Evolutionary conservation across 2,888 invertebrate genomes (phyloP).

Genomic region (Phrixothrix hirtus): DNA sequence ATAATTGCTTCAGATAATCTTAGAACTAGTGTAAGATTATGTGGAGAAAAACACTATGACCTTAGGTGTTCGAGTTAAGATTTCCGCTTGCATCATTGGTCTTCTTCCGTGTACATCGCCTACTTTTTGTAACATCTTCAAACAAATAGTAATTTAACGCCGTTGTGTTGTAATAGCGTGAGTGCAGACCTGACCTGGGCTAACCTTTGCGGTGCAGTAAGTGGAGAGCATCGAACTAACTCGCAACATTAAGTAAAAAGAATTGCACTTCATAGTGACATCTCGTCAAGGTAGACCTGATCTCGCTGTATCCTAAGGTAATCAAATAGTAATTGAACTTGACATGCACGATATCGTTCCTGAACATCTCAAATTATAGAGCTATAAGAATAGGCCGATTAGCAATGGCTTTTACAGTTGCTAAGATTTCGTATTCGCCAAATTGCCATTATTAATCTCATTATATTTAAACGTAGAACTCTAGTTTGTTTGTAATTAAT

Average conservation of each 20-base stretch:
- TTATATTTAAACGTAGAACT: no score
- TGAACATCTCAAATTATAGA: slow-evolving; percentile 37
- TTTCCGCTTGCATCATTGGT: slow-evolving; percentile 28
- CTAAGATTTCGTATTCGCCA: not conserved
- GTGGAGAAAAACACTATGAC: slow-evolving; percentile 12
- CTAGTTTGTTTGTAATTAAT: no score
- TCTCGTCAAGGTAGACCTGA: slow-evolving; percentile 39
- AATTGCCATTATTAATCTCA: no score
- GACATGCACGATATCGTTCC: slow-evolving; percentile 32
- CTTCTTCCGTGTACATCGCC: slow-evolving; percentile 38
- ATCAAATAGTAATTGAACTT: slow-evolving; percentile 42
- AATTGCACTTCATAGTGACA: slow-evolving; percentile 43
- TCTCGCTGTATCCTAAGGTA: slow-evolving; percentile 40
- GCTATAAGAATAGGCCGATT: slow-evolving; percentile 18
- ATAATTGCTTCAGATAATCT: slow-evolving; percentile 18
- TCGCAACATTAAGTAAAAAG: slow-evolving; percentile 42
- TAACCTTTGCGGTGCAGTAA: slow-evolving; percentile 38
- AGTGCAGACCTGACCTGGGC: slow-evolving; percentile 42
- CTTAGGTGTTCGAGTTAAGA: slow-evolving; percentile 22
- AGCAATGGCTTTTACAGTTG: not conserved
- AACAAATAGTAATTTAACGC: slow-evolving; percentile 43
- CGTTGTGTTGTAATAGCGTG: slow-evolving; percentile 42
- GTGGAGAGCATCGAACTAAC: slow-evolving; percentile 40
- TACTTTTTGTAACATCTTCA: slow-evolving; percentile 35
- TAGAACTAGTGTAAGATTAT: slow-evolving; percentile 11